Base-by-base conservation (phyloP, 2,113 vertebrate genomes). In the Seriola rivoliana region DNA sequence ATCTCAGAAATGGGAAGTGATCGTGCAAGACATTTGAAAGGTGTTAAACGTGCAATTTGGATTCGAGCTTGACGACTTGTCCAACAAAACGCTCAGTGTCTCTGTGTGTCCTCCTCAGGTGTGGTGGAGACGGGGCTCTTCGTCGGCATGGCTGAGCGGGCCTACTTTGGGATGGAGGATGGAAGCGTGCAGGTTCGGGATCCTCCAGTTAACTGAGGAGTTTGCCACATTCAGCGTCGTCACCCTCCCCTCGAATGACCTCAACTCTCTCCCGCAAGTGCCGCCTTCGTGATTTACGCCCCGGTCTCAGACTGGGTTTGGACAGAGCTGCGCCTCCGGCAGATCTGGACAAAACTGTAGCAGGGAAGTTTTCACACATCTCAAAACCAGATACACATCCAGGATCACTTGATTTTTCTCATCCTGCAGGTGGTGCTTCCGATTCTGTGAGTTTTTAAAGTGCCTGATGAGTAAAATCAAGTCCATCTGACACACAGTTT, bases 81-180 rank as follows among this genome's bases (percentile, higher is more conserved):
- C 63, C 12, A 67, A 25, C 46, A 8, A 36, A 72, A 21, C 8
- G 40, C 70, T 72, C 16, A 40, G 23, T 10, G 13, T n/a, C 0
- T 48, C 10, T 78, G 1, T 32, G 38, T 66, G 40, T 63, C 42
- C 16, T 63, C 25, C 58, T 3, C 89, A 99, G 98, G 98, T 0
- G 98, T 99, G 91, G 97, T 99, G 91, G 98, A 99, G 92, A 99
- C 98, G 0, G 98, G 98, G 3, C 96, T 99, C 4, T 99, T 99
- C 73, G 97, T 99, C 6, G 86, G 93, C 89, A 99, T 99, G 98
- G 98, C 97, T 0, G 92, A 98, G 75, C 90, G 95, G 19, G 98
- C 97, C 46, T 99, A 99, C 87, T 99, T 99, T 0, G 98, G 98
- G 44, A 97, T 98, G 97, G 96, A 98, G 92, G 97, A 99, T 0